These are phyloP conservation scores for Neoaliturus tenellus DNA, from an alignment of 2,888 invertebrate genomes.

Conservation along the genomic window DNA sequence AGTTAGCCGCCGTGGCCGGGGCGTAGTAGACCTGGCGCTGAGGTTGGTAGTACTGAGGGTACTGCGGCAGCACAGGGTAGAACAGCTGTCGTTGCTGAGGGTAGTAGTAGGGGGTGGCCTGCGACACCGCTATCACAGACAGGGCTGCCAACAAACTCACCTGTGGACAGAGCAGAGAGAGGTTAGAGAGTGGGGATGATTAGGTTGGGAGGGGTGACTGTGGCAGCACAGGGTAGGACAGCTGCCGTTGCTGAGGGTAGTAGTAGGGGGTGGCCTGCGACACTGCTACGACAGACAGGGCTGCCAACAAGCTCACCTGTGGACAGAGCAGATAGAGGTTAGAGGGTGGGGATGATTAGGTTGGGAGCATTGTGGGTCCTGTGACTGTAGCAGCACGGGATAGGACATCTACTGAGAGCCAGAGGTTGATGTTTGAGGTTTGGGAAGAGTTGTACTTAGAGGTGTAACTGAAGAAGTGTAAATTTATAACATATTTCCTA, in stretches of 20 bases:
- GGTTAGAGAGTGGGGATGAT: too few species aligned
- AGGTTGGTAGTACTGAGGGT: slow-evolving; percentile 35
- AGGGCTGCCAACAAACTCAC: neutral
- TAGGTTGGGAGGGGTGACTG: slow-evolving; percentile 52
- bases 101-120: slow-evolving; percentile 38
- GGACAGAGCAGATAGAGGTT: too few species aligned
- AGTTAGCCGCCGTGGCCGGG: slow-evolving; percentile 36
- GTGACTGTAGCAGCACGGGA: too few species aligned
- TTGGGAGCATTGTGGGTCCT: too few species aligned
- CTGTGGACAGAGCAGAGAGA: neutral
- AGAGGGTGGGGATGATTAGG: too few species aligned
- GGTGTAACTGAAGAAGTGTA: too few species aligned
- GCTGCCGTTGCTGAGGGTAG: slow-evolving; percentile 53
- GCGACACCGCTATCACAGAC: neutral
- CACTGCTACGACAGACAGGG: slow-evolving; percentile 19
- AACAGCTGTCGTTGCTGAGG: slow-evolving; percentile 55
- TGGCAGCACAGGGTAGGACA: slow-evolving; percentile 47
- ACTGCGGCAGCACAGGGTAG: slow-evolving; percentile 50
- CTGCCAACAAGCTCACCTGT: neutral
- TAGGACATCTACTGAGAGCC: too few species aligned
- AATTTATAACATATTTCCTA: too few species aligned
- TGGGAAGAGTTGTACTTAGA: too few species aligned
- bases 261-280: slow-evolving; percentile 34
- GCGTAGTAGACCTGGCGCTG: slow-evolving; percentile 52
- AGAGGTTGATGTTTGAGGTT: too few species aligned